Evolutionary conservation across 1,140 invertebrate species (phyloP), one percentile per base, ranked within the genome.

Genomic region (Lepidurus packardi): DNA sequence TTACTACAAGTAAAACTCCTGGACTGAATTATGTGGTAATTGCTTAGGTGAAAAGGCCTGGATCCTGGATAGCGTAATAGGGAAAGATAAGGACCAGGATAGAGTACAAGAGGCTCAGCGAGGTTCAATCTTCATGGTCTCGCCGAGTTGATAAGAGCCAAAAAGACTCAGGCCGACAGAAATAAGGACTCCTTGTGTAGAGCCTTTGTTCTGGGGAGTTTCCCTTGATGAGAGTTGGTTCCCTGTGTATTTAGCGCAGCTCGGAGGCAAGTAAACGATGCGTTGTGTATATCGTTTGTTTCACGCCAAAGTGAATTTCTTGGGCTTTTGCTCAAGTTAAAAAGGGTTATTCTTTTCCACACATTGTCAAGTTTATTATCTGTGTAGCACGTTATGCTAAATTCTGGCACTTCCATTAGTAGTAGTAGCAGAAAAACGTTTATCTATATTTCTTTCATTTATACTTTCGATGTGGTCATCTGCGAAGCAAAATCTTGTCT

Each of bases 151-250:
- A 65, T 65, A 65, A 11, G n/a, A 21, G 53, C 21, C 16, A 21
- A 65, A 65, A 21, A n/a, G 53, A 65, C 21, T 65, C 53, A 65
- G 21, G 53, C 53, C 53, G 53, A 65, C 53, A 65, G 16, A 65
- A 65, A 65, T 65, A 65, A 65, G 53, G 53, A 65, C 53, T 65
- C 9, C 3, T 47, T 1, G 9, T 16, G 53, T 13, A 65, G 53
- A n/a, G 53, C 13, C 9, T n/a, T 65, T 65, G 53, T 65, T 65
- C 53, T 65, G 16, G 16, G 53, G 53, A 65, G 53, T 13, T 65
- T 47, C 21, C 53, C 53, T 65, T 65, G 53, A 16, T 65, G 53
- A 16, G 13, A 65, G 21, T n/a, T 21, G 13, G 21, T 7, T 13
- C 9, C 53, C 53, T 65, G 13, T 65, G 53, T 65, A 1, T 65